Conservation (phyloP, 2,113 vertebrate genomes). For the Pluvianellus socialis region DNA sequence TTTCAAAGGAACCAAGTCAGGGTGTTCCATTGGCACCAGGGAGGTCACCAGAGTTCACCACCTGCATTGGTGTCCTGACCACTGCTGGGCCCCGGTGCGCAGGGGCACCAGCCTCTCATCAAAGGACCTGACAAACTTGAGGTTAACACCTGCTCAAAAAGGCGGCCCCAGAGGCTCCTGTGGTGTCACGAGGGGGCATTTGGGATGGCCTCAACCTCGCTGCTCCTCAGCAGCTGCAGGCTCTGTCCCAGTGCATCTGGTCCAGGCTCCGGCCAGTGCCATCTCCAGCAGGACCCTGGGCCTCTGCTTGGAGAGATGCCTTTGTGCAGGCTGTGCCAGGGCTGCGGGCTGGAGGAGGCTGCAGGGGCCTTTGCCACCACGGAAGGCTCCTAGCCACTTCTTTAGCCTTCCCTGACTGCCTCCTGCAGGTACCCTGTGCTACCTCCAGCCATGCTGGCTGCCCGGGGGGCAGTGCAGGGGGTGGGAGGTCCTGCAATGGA, state of each 20-base stretch:
- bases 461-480: too few relatives aligned
- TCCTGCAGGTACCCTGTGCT: neutral
- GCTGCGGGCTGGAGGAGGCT: neutral
- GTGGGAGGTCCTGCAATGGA: neutral
- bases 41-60: neutral
- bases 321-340: neutral
- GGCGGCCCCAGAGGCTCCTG: neutral
- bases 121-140: fast-evolving
- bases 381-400: neutral
- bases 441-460: neutral
- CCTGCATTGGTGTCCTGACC: neutral
- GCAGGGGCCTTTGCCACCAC: too few relatives aligned
- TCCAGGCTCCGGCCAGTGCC: too few relatives aligned
- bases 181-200: fast-evolving
- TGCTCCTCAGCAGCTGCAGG: neutral
- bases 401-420: fast-evolving
- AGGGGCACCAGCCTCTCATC: neutral
- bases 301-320: neutral
- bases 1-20: neutral
- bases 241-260: fast-evolving
- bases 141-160: neutral
- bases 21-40: neutral
- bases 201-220: neutral
- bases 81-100: too few relatives aligned
- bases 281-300: neutral